Conservation (phyloP, 2,113 vertebrate genomes). For the Chrysochloris asiatica region DNA sequence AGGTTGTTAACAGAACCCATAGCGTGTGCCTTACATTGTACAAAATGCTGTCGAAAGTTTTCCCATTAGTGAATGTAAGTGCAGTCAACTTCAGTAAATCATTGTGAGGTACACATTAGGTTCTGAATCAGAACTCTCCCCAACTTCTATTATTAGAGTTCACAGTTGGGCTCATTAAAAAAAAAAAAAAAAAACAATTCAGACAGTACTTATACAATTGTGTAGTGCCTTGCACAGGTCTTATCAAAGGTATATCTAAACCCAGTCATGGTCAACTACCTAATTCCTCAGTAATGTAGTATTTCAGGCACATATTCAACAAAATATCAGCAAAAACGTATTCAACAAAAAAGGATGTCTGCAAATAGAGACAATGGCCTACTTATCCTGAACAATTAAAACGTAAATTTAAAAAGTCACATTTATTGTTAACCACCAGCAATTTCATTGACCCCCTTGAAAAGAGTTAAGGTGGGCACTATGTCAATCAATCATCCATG, state of each 20-base stretch:
- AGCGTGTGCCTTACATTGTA: constrained; percentile 4
- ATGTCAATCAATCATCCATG: background rate
- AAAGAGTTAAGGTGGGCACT: background rate
- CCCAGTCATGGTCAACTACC: background rate
- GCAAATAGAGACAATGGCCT: background rate
- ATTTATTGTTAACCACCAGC: background rate
- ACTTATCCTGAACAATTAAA: background rate
- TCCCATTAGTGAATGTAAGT: background rate
- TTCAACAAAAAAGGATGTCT: background rate
- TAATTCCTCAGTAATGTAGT: background rate
- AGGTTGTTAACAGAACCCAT: background rate
- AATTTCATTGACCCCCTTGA: background rate
- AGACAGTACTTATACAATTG: background rate
- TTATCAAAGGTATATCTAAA: background rate
- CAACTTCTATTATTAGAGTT: background rate
- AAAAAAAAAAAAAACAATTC: background rate
- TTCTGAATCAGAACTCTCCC: background rate
- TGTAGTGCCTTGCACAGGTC: background rate
- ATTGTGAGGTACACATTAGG: background rate
- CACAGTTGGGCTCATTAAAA: background rate
- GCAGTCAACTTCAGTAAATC: background rate
- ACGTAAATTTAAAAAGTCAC: background rate
- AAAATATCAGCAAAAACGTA: background rate
- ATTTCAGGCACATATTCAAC: background rate
- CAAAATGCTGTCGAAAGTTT: background rate